Conservation (phyloP, 2,113 vertebrate genomes). For the Oncorhynchus keta region DNA sequence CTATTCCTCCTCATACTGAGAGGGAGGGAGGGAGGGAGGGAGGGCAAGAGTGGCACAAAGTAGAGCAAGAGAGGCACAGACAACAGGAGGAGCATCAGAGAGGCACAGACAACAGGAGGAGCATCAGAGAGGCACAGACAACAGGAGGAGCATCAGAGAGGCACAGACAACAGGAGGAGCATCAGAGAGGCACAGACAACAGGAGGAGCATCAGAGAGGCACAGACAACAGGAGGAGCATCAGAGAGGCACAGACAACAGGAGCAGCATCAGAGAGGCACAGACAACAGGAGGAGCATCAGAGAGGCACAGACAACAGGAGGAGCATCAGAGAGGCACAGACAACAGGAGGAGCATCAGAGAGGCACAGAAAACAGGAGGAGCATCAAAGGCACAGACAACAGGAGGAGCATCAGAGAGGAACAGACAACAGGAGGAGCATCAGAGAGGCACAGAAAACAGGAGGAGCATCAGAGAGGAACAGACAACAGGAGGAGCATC, state of each 20-base stretch:
- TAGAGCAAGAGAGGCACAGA: neutral
- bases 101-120: neutral
- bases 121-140: neutral
- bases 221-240: neutral
- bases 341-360: neutral
- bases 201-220: neutral
- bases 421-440: neutral
- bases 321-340: neutral
- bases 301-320: neutral
- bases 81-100: neutral
- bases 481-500: neutral
- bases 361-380: neutral
- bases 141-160: neutral
- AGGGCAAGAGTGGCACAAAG: neutral
- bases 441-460: neutral
- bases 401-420: neutral
- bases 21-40: neutral
- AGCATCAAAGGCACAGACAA: neutral
- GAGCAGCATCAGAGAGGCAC: neutral
- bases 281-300: neutral
- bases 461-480: neutral
- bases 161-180: neutral
- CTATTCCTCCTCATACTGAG: conserved; percentile 31
- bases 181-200: neutral
- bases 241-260: neutral